These are phyloP conservation scores for Danio choprae DNA, from an alignment of 2,797 vertebrate genomes.

Conservation along the genomic window DNA sequence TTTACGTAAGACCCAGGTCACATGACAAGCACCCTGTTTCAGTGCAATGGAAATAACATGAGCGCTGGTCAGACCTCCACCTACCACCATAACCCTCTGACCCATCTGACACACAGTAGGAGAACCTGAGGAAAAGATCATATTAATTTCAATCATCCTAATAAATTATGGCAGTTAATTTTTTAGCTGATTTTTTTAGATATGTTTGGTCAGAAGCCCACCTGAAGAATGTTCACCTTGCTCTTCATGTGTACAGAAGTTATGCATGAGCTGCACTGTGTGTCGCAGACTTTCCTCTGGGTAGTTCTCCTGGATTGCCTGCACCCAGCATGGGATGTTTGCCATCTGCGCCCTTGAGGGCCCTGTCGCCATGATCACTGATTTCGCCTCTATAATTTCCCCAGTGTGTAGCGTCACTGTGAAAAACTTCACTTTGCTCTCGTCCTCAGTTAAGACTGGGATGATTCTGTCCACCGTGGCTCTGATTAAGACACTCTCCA, in stretches of 20 bases:
- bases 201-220: constrained; percentile 45
- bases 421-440: constrained; percentile 70
- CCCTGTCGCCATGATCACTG: constrained; percentile 78
- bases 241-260: constrained; percentile 56
- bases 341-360: constrained; percentile 80
- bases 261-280: constrained; percentile 80
- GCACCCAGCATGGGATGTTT: constrained; percentile 79
- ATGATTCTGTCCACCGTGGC: constrained; percentile 77
- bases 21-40: constrained; percentile 78
- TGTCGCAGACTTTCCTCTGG: constrained; percentile 79
- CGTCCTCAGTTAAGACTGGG: constrained; percentile 62
- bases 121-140: constrained; percentile 55
- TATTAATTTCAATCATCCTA: not conserved
- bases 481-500: constrained; percentile 73
- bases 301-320: constrained; percentile 72
- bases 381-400: constrained; percentile 65
- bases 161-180: not conserved
- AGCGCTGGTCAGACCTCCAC: constrained; percentile 82
- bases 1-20: constrained; percentile 84
- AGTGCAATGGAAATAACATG: constrained; percentile 79
- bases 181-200: not conserved
- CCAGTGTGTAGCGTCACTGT: constrained; percentile 73
- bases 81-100: constrained; percentile 80
- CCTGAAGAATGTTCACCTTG: constrained; percentile 54
- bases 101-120: constrained; percentile 71